These are phyloP conservation scores for Polietes domitor DNA, from an alignment of 2,888 invertebrate species.

Conservation along the genomic window DNA sequence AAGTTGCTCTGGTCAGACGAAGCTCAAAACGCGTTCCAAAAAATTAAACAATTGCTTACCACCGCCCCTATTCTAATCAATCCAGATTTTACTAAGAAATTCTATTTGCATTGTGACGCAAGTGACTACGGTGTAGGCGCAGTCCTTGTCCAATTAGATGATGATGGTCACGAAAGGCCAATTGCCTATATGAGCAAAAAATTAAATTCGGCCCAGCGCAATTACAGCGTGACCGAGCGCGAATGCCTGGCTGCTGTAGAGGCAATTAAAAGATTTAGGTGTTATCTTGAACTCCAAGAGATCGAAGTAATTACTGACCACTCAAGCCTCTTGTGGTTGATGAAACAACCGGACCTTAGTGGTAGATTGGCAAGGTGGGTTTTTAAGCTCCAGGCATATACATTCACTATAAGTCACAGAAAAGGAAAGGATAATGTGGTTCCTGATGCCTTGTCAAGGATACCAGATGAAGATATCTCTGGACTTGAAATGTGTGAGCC, in stretches of 20 bases:
- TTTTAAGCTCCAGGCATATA: constrained; percentile 36
- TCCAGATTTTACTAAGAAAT: background rate
- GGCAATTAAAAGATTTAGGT: constrained; percentile 10
- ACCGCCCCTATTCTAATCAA: too few relatives aligned
- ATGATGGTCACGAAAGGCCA: too few relatives aligned
- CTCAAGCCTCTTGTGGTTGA: too few relatives aligned
- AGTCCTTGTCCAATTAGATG: too few relatives aligned
- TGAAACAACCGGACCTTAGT: constrained; percentile 34
- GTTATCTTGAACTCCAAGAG: constrained; percentile 53
- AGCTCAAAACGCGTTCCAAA: too few relatives aligned
- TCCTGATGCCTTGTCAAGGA: constrained; percentile 50
- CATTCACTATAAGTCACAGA: constrained; percentile 39
- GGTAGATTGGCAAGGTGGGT: constrained; percentile 46
- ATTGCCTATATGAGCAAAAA: too few relatives aligned
- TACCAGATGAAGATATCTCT: background rate
- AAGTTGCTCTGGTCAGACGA: too few relatives aligned
- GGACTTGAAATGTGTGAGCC: background rate
- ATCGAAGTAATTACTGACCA: too few relatives aligned
- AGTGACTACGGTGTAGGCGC: background rate
- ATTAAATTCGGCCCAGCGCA: too few relatives aligned
- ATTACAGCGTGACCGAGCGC: too few relatives aligned
- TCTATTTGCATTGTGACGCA: constrained; percentile 9
- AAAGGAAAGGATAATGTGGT: constrained; percentile 53
- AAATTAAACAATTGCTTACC: too few relatives aligned
- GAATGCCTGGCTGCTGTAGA: background rate